Evolutionary conservation across 2,113 vertebrate species (phyloP).

Genomic region (Andinoacara biseriatus): DNA sequence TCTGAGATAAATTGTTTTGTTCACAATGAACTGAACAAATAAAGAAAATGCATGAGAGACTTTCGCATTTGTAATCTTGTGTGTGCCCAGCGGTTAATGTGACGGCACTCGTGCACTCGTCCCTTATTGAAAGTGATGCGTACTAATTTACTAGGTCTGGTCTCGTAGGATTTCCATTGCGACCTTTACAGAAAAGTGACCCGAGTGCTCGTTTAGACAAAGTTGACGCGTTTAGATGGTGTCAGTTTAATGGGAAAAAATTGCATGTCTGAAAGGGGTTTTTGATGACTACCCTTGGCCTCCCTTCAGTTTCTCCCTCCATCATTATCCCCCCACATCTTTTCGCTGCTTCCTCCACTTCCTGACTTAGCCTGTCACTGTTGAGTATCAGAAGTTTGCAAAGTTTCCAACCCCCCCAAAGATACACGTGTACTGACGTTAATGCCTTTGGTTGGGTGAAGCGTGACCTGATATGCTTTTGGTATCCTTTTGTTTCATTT

Average conservation of each 20-base stretch:
- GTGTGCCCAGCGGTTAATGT: neutral
- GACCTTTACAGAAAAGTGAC: neutral
- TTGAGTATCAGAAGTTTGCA: neutral
- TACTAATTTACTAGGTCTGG: neutral
- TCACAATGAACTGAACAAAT: neutral
- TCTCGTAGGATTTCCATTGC: neutral
- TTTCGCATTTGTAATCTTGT: neutral
- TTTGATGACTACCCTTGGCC: neutral
- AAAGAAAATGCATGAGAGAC: too few relatives aligned
- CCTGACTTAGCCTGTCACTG: conserved; percentile 4
- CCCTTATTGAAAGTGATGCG: neutral
- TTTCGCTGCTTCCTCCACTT: neutral
- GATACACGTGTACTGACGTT: neutral
- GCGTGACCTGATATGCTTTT: neutral
- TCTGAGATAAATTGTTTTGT: neutral
- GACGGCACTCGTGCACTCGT: neutral
- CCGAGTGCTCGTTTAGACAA: neutral
- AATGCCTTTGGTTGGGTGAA: neutral
- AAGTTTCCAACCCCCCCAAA: neutral
- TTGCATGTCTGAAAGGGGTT: neutral
- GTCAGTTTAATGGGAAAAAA: neutral
- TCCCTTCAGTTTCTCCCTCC: neutral
- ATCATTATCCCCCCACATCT: neutral
- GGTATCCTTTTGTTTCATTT: neutral
- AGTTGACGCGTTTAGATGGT: neutral